These are phyloP conservation scores for Thelaira solivaga DNA, from an alignment of 2,888 invertebrate genomes.

Conservation along the genomic window DNA sequence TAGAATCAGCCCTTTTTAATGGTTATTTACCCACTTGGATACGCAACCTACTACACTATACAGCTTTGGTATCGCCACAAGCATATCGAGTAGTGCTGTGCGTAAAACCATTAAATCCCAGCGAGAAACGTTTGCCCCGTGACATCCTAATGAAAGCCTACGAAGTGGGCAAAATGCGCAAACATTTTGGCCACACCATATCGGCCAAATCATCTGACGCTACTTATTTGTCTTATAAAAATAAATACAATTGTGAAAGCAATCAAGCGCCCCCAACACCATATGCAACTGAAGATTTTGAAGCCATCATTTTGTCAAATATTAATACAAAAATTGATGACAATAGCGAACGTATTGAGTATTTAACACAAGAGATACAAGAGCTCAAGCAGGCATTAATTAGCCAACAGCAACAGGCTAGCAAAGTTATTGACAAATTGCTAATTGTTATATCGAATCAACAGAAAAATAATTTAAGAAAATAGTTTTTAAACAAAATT, in stretches of 20 bases:
- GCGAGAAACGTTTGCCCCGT: constrained; percentile 87
- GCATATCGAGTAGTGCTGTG: constrained; percentile 89
- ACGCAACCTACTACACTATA: constrained; percentile 85
- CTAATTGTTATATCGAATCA: constrained; percentile 76
- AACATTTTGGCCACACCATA: constrained; percentile 83
- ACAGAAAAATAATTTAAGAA: constrained; percentile 76
- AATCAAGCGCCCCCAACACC: constrained; percentile 66
- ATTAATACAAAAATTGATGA: constrained; percentile 83
- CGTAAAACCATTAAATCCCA: constrained; percentile 89
- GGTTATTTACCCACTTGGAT: constrained; percentile 87
- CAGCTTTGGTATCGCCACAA: constrained; percentile 88
- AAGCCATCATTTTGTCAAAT: constrained; percentile 79
- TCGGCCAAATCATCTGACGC: constrained; percentile 82
- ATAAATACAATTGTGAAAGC: constrained; percentile 82
- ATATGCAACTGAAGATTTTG: constrained; percentile 79
- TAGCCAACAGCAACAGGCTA: constrained; percentile 77
- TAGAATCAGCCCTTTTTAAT: constrained; percentile 88
- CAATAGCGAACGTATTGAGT: constrained; percentile 82
- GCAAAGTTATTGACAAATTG: constrained; percentile 77
- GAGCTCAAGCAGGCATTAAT: constrained; percentile 81
- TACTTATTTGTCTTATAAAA: constrained; percentile 82
- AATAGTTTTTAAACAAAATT: constrained; percentile 66
- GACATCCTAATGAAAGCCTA: constrained; percentile 89
- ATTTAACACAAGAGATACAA: constrained; percentile 82
- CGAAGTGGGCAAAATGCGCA: constrained; percentile 87